Evolutionary conservation across 2,797 vertebrate genomes (phyloP).

Genomic region (Gymnopithys bicolor): DNA sequence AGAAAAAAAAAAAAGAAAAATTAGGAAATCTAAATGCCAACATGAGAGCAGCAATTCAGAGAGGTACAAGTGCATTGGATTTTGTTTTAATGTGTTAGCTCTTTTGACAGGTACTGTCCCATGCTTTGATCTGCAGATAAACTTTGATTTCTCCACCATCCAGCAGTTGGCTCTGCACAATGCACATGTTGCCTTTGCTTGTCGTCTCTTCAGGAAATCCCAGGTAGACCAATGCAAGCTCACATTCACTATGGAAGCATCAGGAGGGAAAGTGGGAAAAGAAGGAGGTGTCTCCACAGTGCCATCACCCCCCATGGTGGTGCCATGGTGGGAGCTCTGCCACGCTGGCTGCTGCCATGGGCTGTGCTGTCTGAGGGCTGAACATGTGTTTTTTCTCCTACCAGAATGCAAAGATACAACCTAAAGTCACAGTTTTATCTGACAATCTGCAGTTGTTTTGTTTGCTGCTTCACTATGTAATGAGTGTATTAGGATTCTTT

Average conservation of each 20-base stretch:
- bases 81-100: neutral
- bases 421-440: slow-evolving; percentile 13
- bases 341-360: neutral
- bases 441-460: slow-evolving; percentile 51
- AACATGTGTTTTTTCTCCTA: neutral
- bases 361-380: neutral
- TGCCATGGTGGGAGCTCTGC: neutral
- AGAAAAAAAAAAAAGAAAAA: neutral
- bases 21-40: neutral
- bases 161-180: neutral
- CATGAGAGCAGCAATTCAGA: neutral
- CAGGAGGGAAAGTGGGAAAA: fast-evolving
- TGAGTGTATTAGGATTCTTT: slow-evolving; percentile 42
- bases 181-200: neutral
- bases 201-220: neutral
- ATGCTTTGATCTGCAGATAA: neutral
- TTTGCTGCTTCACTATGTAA: slow-evolving; percentile 52
- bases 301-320: neutral
- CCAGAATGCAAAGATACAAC: slow-evolving; percentile 18
- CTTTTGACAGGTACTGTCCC: neutral
- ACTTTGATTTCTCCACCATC: neutral
- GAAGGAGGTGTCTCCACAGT: neutral
- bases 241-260: fast-evolving
- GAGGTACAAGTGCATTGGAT: neutral
- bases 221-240: neutral